A percentile compares a stretch with the other conserved stretches of the same genome.
phyloP scores from a whole-genome alignment of 2,113 vertebrate species.

The Malurus elegans region DNA sequence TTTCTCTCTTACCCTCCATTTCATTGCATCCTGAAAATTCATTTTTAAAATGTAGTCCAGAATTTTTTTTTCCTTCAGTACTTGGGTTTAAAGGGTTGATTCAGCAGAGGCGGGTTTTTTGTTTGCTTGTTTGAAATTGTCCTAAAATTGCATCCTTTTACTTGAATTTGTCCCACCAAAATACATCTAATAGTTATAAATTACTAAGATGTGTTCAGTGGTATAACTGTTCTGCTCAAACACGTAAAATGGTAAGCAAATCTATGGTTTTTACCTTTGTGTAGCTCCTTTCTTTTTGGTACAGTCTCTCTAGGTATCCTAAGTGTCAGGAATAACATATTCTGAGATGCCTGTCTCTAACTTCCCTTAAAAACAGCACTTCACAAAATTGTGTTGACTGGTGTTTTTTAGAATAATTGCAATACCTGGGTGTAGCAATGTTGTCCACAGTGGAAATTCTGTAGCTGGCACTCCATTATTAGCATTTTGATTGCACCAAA shows the following conservation, averaged over 20 bases:
- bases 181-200: neutral
- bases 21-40: neutral
- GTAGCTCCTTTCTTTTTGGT: neutral
- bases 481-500: constrained; percentile 61
- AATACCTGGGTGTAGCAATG: neutral
- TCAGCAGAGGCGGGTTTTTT: rapidly evolving
- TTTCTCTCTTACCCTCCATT: neutral
- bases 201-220: neutral
- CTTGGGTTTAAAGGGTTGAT: neutral
- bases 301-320: neutral
- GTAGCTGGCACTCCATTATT: constrained; percentile 48
- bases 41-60: neutral
- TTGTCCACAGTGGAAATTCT: constrained; percentile 17
- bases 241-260: neutral
- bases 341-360: neutral
- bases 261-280: neutral
- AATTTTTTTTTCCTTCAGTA: neutral
- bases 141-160: neutral
- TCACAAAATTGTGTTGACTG: neutral
- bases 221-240: neutral
- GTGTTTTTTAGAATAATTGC: neutral
- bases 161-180: neutral
- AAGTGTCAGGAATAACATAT: neutral
- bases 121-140: neutral
- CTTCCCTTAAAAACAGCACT: neutral